Base-by-base conservation (phyloP, 2,113 vertebrate genomes). In the Vimba vimba region DNA sequence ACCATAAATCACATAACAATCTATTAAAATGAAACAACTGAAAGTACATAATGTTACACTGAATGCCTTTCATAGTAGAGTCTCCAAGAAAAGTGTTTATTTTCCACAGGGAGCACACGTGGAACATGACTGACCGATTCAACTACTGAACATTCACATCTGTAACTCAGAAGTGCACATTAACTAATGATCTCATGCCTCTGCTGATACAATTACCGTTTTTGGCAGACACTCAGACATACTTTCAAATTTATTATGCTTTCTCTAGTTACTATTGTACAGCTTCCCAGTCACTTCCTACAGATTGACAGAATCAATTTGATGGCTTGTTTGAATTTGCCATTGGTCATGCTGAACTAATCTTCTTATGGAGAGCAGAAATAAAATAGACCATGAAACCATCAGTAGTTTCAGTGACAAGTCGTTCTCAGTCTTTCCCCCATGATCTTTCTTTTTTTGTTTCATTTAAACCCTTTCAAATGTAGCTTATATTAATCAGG, bases 291-390 rank as follows among this genome's bases (percentile, higher is more conserved):
- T 30, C 55, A 64, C 17, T 3, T 21, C 25, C 50, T 68, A 79
- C 86, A 89, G 57, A 73, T 0, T 3, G 30, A 82, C 84, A 83
- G 71, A 60, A 85, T 2, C 85, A 90, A 86, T 90, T 88, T 90
- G 78, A 91, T 88, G 86, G 86, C 85, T 86, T 87, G 86, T 78
- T 88, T 89, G 39, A 59, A 75, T 68, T 74, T 36, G 90, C 92
- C 89, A 78, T 88, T 89, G 91, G 87, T 82, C 59, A 43, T 86
- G 78, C 17, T 21, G 89, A 94, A 88, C 94, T 94, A 94, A 95
- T 94, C 89, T 92, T 91, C 94, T 95, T 94, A 94, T 92, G 89
- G 68, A 92, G 94, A 87, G 88, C 93, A 92, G 80, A 90, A 89
- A 93, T 94, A 91, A 86, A 89, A 92, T 36, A 86, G 12, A 47